Evolutionary conservation across 2,888 invertebrate genomes (phyloP).

Genomic region (Anarsia innoxiella): DNA sequence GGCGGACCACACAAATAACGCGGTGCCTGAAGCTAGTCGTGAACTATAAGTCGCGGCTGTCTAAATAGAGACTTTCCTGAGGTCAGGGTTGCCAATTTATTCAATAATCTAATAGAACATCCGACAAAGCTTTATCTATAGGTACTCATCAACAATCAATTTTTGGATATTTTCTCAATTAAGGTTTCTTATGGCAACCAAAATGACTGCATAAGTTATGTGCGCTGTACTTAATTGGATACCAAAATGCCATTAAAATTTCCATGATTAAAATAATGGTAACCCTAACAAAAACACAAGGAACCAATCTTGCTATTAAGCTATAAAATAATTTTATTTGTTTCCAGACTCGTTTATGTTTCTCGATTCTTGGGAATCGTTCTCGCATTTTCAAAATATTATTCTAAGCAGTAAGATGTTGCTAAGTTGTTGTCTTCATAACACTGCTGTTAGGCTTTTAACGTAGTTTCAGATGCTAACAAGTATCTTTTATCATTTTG

Average conservation of each 20-base stretch:
- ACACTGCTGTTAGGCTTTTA: too few relatives aligned
- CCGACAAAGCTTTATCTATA: too few relatives aligned
- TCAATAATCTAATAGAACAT: too few relatives aligned
- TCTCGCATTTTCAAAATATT: conserved; percentile 21
- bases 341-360: conserved; percentile 33
- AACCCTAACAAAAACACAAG: conserved; percentile 17
- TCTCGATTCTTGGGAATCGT: conserved; percentile 25
- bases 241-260: too few relatives aligned
- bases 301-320: conserved; percentile 50
- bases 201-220: too few relatives aligned
- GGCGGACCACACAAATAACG: conserved; percentile 55
- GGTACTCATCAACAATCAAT: too few relatives aligned
- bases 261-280: neutral
- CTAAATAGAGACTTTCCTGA: conserved; percentile 48
- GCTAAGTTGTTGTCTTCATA: neutral
- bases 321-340: conserved; percentile 51
- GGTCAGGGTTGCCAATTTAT: conserved; percentile 6
- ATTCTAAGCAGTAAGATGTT: neutral
- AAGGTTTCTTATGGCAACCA: too few relatives aligned
- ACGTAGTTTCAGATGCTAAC: too few relatives aligned
- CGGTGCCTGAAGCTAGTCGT: conserved; percentile 59
- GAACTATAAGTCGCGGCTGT: conserved; percentile 48
- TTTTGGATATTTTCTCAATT: too few relatives aligned
- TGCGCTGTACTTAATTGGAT: too few relatives aligned
- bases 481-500: too few relatives aligned